These are phyloP conservation scores for Tipula helvola DNA, from an alignment of 2,888 invertebrate genomes.

Conservation along the genomic window DNA sequence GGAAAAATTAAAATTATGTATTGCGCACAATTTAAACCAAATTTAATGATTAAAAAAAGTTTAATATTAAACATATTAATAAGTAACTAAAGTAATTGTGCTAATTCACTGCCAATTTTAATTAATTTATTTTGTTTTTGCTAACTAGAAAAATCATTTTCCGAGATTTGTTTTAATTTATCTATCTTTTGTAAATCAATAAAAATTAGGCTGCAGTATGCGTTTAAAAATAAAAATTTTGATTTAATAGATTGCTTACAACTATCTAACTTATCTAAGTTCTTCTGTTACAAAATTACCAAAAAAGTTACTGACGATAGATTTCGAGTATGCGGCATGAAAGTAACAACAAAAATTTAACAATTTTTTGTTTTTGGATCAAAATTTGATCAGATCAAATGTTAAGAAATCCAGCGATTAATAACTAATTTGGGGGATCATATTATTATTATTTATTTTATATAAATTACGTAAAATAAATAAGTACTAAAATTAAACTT, in stretches of 20 bases:
- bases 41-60: not conserved
- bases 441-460: not conserved
- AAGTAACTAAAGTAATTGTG: not conserved
- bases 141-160: not conserved
- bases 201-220: not conserved
- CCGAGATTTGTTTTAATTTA: not conserved
- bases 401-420: no score
- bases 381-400: no score
- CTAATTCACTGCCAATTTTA: not conserved
- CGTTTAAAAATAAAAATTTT: no score
- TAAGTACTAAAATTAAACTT: not conserved
- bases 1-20: not conserved
- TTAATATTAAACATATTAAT: not conserved
- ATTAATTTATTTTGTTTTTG: not conserved
- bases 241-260: not conserved
- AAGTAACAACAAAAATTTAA: no score
- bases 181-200: not conserved
- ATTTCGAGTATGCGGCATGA: no score
- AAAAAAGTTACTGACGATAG: no score
- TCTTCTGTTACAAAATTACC: no score
- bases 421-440: not conserved
- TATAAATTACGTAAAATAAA: not conserved
- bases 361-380: no score
- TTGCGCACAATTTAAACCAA: not conserved
- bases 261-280: no score